Conservation (phyloP, 2,113 vertebrate genomes). For the Prinia subflava region DNA sequence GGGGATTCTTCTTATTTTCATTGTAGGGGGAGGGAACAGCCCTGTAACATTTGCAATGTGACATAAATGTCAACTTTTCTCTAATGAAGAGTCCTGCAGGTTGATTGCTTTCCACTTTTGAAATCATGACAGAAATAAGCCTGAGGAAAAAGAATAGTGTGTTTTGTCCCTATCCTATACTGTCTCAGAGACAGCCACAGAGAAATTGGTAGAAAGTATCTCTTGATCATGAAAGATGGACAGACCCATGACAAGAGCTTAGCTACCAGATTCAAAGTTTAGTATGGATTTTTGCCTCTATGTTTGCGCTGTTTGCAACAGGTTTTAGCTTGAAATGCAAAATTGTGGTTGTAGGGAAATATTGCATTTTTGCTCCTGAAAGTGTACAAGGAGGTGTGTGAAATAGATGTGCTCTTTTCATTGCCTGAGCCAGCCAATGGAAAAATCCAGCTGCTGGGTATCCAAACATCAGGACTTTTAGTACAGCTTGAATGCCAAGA, state of each 20-base stretch:
- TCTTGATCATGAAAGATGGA: slow-evolving; percentile 52
- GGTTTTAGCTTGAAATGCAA: slow-evolving; percentile 24
- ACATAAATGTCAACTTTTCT: slow-evolving; percentile 14
- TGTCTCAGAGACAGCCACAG: background rate
- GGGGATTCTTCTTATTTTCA: background rate
- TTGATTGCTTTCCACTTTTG: slow-evolving; percentile 41
- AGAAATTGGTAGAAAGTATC: slow-evolving; percentile 7
- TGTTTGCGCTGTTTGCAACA: slow-evolving; percentile 49
- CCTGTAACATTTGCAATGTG: background rate
- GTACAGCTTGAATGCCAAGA: slow-evolving; percentile 15
- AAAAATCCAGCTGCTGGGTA: slow-evolving; percentile 16
- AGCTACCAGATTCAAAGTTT: slow-evolving; percentile 30
- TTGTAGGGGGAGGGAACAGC: background rate
- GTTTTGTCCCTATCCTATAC: background rate
- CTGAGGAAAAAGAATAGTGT: slow-evolving; percentile 9
- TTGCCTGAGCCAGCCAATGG: background rate
- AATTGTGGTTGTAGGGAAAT: slow-evolving; percentile 38
- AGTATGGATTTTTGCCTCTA: slow-evolving; percentile 20
- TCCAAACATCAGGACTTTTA: slow-evolving; percentile 23
- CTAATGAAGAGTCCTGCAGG: background rate
- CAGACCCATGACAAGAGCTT: slow-evolving; percentile 24
- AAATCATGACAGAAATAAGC: slow-evolving; percentile 23
- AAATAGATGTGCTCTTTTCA: background rate
- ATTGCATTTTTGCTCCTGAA: slow-evolving; percentile 25
- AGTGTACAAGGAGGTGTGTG: background rate